Evolutionary conservation across 2,888 invertebrate species (phyloP), one percentile per base, ranked within the genome.

Genomic region (Leistus spinibarbis): DNA sequence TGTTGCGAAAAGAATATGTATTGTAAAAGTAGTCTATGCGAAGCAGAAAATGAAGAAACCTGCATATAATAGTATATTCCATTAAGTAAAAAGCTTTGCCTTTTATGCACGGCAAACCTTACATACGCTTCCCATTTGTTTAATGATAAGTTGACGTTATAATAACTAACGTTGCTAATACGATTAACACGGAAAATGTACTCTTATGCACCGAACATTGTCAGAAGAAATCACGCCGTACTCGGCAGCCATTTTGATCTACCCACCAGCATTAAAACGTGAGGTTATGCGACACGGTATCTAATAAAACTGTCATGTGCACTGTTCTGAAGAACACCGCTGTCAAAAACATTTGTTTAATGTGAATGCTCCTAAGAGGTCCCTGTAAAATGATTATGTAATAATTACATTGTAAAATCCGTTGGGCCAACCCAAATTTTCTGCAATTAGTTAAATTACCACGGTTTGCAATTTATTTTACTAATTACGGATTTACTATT

Each of bases 321-420:
- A 40, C 40, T 40, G 40, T 40, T 40, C 3, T 7, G 5, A 2
- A 40, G 2, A 1, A 13, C 7, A 13, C 2, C 13, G 7, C 40
- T 40, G 40, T 40, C 40, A 40, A 5, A 40, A 40, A 40, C 40
- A 40, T 40, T 40, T 13, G 40, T 40, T 13, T 40, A 13, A 3
- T 40, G 40, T 40, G 40, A 13, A 40, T 40, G 13, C 40, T 40
- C 40, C 40, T 40, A 10, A 2, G 16, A 57, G 57, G 16, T 19
- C 22, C 22, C 22, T 17, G 20, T 71, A 67, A 73, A 67, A 73
- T 73, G 67, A 67, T 73, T 67, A 73, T 73, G 54, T 62, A 73
- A 73, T 67, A 73, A 73, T 67, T 73, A 73, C 67, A 66, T 72
- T 72, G 67, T 73, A 62, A 73, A 73, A 73, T 73, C 66, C 56